Base-by-base conservation (phyloP, 1,140 invertebrate species). In the Aphelenchoides avenae region DNA sequence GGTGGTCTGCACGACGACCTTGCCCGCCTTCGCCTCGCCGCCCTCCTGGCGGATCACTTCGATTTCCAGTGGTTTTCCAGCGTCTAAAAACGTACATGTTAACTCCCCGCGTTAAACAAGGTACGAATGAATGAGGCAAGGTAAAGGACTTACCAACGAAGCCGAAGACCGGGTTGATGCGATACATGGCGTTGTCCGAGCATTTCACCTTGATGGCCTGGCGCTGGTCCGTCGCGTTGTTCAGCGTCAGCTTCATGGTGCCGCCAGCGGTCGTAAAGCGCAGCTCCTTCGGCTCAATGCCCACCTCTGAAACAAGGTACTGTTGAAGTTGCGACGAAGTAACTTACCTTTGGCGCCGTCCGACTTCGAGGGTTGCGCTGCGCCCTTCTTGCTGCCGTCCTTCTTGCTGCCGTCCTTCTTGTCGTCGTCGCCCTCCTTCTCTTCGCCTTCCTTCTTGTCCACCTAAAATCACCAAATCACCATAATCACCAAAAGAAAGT, bases 151-250 rank as follows among this genome's bases (percentile, higher is more conserved):
- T 51, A 42, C 33, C 49, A 13, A 46, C 26, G 44, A 66, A 48
- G 18, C 41, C 51, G 33, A 42, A 56, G 33, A 64, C 61, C 15
- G 61, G 61, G 20, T 64, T 64, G 30, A 64, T 49, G 27, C 61
- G 67, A 34, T 71, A 66, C n/a, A 71, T 30, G 18, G 24, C 29
- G 44, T 66, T 66, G 48, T 66, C 64, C 30, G 64, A 66, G 31
- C 64, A 66, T 30, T 66, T 66, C 18, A 66, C 46, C 61, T 66
- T 66, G 34, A 73, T 64, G 22, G 64, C 67, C n/a, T 51, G 48
- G 6, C 61, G 30, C 33, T 66, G 39, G 26, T 24, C 61, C 29
- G 49, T 48, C 15, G 22, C 46, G 39, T 66, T 66, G 5, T 31
- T 57, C n/a, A 66, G 29, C n/a, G 48, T 44, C 43, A 66, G 30